Evolutionary conservation across 2,113 vertebrate species (phyloP), one percentile per base, ranked within the genome.

Genomic region (Trichechus manatus): DNA sequence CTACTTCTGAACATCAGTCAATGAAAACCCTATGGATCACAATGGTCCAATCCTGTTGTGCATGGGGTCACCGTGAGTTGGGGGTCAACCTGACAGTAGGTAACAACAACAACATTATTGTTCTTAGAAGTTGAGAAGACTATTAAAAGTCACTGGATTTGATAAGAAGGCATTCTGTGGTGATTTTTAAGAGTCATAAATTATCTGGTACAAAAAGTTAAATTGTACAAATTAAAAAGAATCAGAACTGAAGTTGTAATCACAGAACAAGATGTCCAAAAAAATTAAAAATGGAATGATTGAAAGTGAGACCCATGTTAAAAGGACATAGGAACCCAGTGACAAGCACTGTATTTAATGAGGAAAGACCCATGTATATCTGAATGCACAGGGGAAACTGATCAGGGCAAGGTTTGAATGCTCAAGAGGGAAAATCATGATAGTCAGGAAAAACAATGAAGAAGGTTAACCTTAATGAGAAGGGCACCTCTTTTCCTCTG

Each of bases 91-190:
- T 56, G 53, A 56, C 53, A 56, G 27, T 27, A 64, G 63, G 19
- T 64, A 64, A 29, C 63, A 64, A 64, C 27, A 64, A 64, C 9
- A 64, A 61, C 22, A 84, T 47, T 87, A 72, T 31, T 74, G 22
- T 59, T 80, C 78, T 87, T 64, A 90, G 39, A 95, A 61, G 7
- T 31, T 87, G 78, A 66, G 90, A 90, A 86, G 47, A 74, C 31
- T 80, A 20, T 36, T 80, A 92, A 86, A 86, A 86, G 17, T 33
- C 84, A 50, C 3, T 53, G 19, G 23, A 72, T 84, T 74, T 93
- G 56, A 36, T 84, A 74, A 85, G 25, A 93, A 87, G 7, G 19
- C 63, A 91, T 56, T 87, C 22, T 87, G 29, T 66, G n/a, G 17
- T 81, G 42, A 95, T 56, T 93, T 91, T 25, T 84, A 53, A 82